Base-by-base conservation (phyloP, 2,113 vertebrate species). In the Nycticorax nycticorax region DNA sequence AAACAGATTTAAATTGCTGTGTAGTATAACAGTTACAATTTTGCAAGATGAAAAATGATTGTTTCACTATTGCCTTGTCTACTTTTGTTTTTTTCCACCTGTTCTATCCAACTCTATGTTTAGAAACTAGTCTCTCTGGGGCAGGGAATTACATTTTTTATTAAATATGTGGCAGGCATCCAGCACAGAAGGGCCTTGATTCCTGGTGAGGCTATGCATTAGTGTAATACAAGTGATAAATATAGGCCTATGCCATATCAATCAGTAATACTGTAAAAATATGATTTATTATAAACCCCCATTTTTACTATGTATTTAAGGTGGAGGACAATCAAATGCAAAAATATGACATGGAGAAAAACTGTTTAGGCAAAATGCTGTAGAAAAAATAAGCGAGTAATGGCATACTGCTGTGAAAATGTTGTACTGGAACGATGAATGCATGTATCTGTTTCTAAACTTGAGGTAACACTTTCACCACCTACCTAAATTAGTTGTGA, bases 31-130 rank as follows among this genome's bases (percentile, higher is more conserved):
- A 91, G 57, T 85, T 92, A 85, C 62, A 85, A 66, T 96, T 95
- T 96, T 94, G 24, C 41, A 85, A 93, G 78, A 94, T 89, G 96
- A 94, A 97, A 96, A 96, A 93, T 94, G 39, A 88, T 96, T 93
- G 53, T 89, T 94, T 94, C 85, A 82, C 71, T 93, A 62, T 88
- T 83, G 45, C 57, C 85, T 92, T 79, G 37, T 89, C 77, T 89
- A 53, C 43, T 94, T 91, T 32, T 87, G n/a, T 2, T 50, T 95
- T 92, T 96, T 94, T 52, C 35, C 73, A 95, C 88, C 77, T 93
- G 57, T 62, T 89, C 45, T 84, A 37, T 84, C 72, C n/a, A 91
- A 47, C 41, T 83, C 48, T 73, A 30, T 96, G 74, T 85, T 94
- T 94, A 93, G 88, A 94, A 89, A 88, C 35, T 69, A 88, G 79